phyloP scores from a whole-genome alignment of 2,888 invertebrate species.

The Argyresthia goedartella region DNA sequence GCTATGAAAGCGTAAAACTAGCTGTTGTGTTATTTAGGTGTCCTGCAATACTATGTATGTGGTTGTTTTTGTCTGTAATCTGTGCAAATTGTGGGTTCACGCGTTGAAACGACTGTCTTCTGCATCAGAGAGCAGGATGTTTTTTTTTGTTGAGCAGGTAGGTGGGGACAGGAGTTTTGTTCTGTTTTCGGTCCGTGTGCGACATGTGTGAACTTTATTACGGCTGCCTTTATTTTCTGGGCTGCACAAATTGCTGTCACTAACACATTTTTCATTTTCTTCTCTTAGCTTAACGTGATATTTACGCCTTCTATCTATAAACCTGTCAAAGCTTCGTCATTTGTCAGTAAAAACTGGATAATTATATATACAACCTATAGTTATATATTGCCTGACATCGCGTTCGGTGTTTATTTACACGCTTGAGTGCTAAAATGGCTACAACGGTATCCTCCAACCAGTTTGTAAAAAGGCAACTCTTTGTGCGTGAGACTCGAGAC shows the following conservation, averaged over 20 bases:
- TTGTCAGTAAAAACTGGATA: too few species aligned
- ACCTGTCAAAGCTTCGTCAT: too few species aligned
- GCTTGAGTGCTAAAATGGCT: background rate
- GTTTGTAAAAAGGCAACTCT: background rate
- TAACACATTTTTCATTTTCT: too few species aligned
- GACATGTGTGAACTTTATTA: conserved; percentile 58
- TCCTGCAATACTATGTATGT: too few species aligned
- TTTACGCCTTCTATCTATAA: too few species aligned
- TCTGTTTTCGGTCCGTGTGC: conserved; percentile 35
- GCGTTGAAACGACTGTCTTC: conserved; percentile 3
- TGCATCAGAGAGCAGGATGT: conserved; percentile 18
- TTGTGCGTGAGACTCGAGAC: background rate
- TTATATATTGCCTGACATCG: too few species aligned
- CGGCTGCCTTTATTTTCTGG: conserved; percentile 7
- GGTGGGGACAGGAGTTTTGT: conserved; percentile 44
- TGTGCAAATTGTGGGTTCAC: background rate
- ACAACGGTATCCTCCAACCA: background rate
- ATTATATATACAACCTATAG: too few species aligned
- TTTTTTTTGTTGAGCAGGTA: conserved; percentile 53
- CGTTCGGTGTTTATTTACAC: background rate
- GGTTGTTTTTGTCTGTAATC: too few species aligned
- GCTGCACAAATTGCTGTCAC: background rate
- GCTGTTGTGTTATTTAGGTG: too few species aligned
- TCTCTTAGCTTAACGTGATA: too few species aligned
- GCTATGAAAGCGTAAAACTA: too few species aligned